Evolutionary conservation across 2,888 invertebrate genomes (phyloP).

Genomic region (Salticus scenicus): DNA sequence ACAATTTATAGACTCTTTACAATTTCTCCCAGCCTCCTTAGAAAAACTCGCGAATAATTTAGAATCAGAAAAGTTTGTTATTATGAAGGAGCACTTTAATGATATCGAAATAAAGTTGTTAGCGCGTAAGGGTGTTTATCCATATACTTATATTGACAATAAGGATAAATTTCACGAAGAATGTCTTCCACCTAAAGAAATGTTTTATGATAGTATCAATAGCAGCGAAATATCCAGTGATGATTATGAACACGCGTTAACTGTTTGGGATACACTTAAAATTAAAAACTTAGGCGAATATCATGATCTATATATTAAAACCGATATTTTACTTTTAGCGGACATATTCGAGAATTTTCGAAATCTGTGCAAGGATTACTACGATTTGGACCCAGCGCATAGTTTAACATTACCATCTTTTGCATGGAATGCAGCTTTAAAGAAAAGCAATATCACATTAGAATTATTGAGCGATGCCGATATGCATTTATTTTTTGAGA

Average conservation of each 20-base stretch:
- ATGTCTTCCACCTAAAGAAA: neutral
- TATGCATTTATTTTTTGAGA: neutral
- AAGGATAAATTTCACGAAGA: neutral
- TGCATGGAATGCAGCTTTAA: neutral
- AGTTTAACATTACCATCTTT: neutral
- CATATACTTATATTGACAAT: neutral
- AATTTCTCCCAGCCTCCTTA: neutral
- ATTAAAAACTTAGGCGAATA: slow-evolving; percentile 12
- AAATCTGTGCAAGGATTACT: neutral
- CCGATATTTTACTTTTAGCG: neutral
- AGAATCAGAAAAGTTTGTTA: neutral
- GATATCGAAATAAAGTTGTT: neutral
- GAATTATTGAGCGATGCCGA: neutral
- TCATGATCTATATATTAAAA: slow-evolving; percentile 13
- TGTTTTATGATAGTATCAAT: neutral
- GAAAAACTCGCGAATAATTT: neutral
- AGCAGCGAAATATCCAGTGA: neutral
- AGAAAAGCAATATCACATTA: neutral
- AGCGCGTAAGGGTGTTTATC: neutral
- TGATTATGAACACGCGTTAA: neutral
- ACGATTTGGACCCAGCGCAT: neutral
- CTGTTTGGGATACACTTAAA: neutral
- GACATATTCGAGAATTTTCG: slow-evolving; percentile 12
- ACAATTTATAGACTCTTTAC: neutral
- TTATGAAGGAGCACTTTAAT: neutral